Evolutionary conservation across 1,140 invertebrate genomes (phyloP), one percentile per base, ranked within the genome.

Genomic region (Hycleus cichorii): DNA sequence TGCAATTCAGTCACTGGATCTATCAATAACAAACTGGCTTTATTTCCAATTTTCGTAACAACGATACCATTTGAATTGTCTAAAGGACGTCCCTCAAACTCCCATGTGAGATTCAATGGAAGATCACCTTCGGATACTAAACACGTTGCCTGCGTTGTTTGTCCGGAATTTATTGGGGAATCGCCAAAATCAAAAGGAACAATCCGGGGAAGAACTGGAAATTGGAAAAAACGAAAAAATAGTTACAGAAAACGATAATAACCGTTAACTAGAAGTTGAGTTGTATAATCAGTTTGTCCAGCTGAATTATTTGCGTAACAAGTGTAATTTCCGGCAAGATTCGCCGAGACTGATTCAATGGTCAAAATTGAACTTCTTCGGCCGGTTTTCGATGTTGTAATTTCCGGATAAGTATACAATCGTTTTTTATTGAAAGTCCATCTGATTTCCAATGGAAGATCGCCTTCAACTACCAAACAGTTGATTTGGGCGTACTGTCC

Each of bases 251-350:
- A 57, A 69, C 75, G 72, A 81, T 60, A 47, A 49, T 66, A 68
- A 84, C 83, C 83, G 67, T 84, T 84, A 51, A 89, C 83, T 59
- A 80, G 79, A 50, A 89, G 76, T 48, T 80, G 67, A 11, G 86
- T 81, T 25, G 84, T 84, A 64, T 87, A 86, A 60, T 82, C 83
- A 40, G 82, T 82, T 39, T 78, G 76, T 46, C 89, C 89, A 39
- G 88, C 89, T 45, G 74, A 75, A 73, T 93, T 94, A 63, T 80
- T 84, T 11, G 88, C 91, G 18, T 80, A 79, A 68, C 89, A 90
- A 18, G 85, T 88, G 65, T 89, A 90, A 70, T 89, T 87, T 42
- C 88, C 89, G 62, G 81, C 82, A 74, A 89, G 84, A 58, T 80
- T 78, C 54, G 85, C 83, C 68, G 81, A 82, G 3, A 88, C 85